phyloP scores from a whole-genome alignment of 2,113 vertebrate species.

The Stegostoma tigrinum region DNA sequence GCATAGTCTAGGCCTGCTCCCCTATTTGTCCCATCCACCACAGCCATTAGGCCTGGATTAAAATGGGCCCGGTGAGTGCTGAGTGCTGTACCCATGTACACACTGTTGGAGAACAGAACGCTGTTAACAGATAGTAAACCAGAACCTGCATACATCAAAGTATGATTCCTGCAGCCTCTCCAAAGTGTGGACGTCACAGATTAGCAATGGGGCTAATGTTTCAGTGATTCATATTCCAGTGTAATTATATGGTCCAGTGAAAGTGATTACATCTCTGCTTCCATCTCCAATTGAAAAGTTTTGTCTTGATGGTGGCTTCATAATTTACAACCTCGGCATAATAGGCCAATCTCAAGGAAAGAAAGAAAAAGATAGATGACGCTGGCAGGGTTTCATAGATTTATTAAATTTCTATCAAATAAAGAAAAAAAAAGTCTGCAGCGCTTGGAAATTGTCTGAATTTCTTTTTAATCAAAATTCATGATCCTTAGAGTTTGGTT shows the following conservation, averaged over 20 bases:
- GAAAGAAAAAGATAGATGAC: conserved; percentile 92
- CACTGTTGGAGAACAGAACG: conserved; percentile 46
- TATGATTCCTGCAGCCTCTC: conserved; percentile 57
- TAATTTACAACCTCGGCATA: conserved; percentile 87
- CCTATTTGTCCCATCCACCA: neutral
- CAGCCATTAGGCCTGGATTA: conserved; percentile 40
- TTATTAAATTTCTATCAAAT: conserved; percentile 99
- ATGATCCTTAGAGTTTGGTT: conserved; percentile 77
- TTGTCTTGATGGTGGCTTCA: conserved; percentile 81
- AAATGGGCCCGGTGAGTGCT: neutral
- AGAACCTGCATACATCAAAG: conserved; percentile 60
- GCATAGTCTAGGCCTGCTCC: neutral
- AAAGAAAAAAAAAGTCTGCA: conserved; percentile 79
- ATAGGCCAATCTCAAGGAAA: conserved; percentile 84
- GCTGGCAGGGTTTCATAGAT: conserved; percentile 88
- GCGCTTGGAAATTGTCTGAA: conserved; percentile 75
- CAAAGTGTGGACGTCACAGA: conserved; percentile 75
- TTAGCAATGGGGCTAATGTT: conserved; percentile 94
- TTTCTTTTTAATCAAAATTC: conserved; percentile 80
- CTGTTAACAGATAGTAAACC: conserved; percentile 57
- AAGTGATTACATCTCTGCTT: conserved; percentile 97
- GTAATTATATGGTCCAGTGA: conserved; percentile 99
- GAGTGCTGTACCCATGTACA: conserved; percentile 54
- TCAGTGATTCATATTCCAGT: conserved; percentile 87
- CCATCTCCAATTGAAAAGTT: conserved; percentile 80